These are phyloP conservation scores for Lapara coniferarum DNA, from an alignment of 2,888 invertebrate species.

Conservation along the genomic window DNA sequence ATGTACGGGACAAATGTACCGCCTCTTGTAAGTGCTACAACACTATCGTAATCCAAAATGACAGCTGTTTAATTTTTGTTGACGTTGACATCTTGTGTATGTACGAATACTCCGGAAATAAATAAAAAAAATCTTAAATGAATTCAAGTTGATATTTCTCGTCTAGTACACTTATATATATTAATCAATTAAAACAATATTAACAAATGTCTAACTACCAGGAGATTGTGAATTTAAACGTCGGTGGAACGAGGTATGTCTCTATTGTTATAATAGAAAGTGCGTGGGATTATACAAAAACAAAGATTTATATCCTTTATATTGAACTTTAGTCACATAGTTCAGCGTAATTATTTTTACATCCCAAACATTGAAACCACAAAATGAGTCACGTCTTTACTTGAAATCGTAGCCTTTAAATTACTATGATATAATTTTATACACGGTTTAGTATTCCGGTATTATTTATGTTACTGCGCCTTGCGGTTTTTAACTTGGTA, in stretches of 20 bases:
- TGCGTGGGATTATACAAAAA: slow-evolving; percentile 32
- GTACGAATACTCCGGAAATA: slow-evolving; percentile 33
- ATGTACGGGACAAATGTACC: too few relatives aligned
- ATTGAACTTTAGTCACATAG: slow-evolving; percentile 9
- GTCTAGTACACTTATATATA: slow-evolving; percentile 28
- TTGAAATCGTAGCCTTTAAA: neutral
- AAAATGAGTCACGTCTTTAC: neutral
- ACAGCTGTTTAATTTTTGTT: slow-evolving; percentile 47
- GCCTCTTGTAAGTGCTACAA: too few relatives aligned
- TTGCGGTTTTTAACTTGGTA: neutral
- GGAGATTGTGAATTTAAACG: slow-evolving; percentile 95
- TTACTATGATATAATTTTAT: neutral
- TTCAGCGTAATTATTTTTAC: neutral
- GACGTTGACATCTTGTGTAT: slow-evolving; percentile 45
- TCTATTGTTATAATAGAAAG: slow-evolving; percentile 37
- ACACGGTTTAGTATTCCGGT: slow-evolving; percentile 1
- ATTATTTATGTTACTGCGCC: neutral
- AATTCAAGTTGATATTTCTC: slow-evolving; percentile 17
- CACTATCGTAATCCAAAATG: slow-evolving; percentile 17
- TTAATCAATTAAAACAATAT: slow-evolving; percentile 33
- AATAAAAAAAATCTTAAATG: slow-evolving; percentile 26
- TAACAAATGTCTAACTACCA: slow-evolving; percentile 75
- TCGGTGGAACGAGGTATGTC: slow-evolving; percentile 95
- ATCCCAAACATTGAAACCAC: neutral
- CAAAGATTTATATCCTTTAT: slow-evolving; percentile 22